Evolutionary conservation across 2,797 vertebrate genomes (phyloP), one percentile per base, ranked within the genome.

Genomic region (Pseudochromis fuscus): DNA sequence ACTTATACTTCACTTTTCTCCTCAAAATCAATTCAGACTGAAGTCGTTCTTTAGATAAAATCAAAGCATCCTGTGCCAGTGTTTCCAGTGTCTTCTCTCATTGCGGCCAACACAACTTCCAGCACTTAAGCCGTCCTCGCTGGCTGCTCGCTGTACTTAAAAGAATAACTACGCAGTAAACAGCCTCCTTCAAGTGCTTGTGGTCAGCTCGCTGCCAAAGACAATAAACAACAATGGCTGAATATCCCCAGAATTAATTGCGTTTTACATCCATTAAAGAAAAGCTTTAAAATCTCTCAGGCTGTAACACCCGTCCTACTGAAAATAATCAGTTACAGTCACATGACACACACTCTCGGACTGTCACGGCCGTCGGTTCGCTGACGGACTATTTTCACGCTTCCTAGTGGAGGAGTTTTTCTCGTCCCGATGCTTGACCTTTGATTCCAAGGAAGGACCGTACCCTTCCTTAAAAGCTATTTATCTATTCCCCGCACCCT

Each of bases 211-310:
- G 52, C 78, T 86, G 87, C 83, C 83, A 77, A 33, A 75, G 52
- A 67, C 66, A 5, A 86, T 90, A 87, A 90, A 89, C 81, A 81
- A 68, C 73, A 62, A 70, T 84, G n/a, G 27, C 24, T 38, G 19
- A 81, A 72, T 72, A 59, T 82, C 71, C 5, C n/a, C 0, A 27
- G 70, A 77, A 91, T 89, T 89, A 85, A 91, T 88, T 85, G 74
- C 60, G 46, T 78, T 79, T 81, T 77, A 77, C 25, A 12, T 80
- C 84, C 83, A 84, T 88, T 89, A 83, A 82, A 85, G 62, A 38
- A 70, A 71, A 76, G 81, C 76, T 59, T 68, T 44, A 45, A 59
- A 48, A 68, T 69, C 7, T 3, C 55, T 60, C 67, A 46, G 65
- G 64, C 74, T 46, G 55, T 1, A 52, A 68, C 74, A 58, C 50